Base-by-base conservation (phyloP, 2,797 vertebrate species). In the Rhinoraja longicauda region DNA sequence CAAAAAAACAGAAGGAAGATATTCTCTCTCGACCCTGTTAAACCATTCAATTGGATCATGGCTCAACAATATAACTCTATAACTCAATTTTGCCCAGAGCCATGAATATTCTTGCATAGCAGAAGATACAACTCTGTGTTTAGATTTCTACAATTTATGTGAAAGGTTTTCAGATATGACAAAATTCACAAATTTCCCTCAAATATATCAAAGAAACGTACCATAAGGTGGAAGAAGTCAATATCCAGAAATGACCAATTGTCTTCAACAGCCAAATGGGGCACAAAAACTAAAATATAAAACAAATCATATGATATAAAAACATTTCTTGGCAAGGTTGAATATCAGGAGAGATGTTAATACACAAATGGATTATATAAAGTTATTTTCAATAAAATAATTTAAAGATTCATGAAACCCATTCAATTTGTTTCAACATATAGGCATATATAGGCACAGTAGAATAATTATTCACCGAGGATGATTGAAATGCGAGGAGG, bases 161-260 rank as follows among this genome's bases (percentile, higher is more conserved):
- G 67, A 72, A 73, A 21, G 26, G 67, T 26, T 45, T 29, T 59
- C 7, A 53, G 24, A 39, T 5, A 73, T 19, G 70, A 72, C 36
- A 15, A 45, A 91, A 13, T 91, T 36, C 72, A 12, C 4, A 91
- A 91, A 29, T 90, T 19, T 32, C 12, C 15, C 53, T 79, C 92
- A 62, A 78, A 32, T 39, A 36, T 12, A 13, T 26, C 17, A 77
- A 45, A 93, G 29, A 81, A 78, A 81, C 98, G 96, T 96, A 99
- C 99, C 97, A 99, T 95, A 93, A 98, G 93, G 95, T 99, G 98
- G 96, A 99, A 99, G 90, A 97, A 97, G 96, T 99, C 99, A 94
- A 99, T 96, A 95, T 99, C 98, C 94, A 99, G 96, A 94, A 99
- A 95, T 78, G 97, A 98, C 15, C 98, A 98, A 70, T 96, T 97